Percentiles rank a stretch among this genome's conserved stretches.
Evolutionary conservation across 2,113 vertebrate species (phyloP).

Genomic region (Megaceryle maxima): DNA sequence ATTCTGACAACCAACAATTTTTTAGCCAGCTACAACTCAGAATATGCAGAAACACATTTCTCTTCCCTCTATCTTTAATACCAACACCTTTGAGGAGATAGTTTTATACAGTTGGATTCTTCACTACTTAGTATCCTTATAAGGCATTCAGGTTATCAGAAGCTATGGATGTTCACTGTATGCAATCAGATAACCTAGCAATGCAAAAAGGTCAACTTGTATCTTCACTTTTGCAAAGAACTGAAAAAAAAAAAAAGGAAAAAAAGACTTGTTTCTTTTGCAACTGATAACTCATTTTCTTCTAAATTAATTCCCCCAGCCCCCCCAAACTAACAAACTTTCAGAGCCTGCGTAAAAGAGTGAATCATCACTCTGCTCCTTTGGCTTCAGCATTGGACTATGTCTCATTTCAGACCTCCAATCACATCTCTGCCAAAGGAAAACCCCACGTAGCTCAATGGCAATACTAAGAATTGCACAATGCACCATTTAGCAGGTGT

Average conservation of each 20-base stretch:
- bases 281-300: background rate
- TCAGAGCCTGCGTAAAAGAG: background rate
- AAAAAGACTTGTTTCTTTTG: background rate
- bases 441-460: background rate
- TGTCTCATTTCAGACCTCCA: background rate
- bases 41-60: background rate
- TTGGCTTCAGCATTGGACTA: accelerated
- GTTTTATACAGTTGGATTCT: background rate
- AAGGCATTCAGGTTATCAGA: background rate
- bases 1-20: background rate
- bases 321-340: background rate
- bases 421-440: background rate
- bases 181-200: background rate
- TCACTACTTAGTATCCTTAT: background rate
- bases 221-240: background rate
- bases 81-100: background rate
- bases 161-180: background rate
- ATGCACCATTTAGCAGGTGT: background rate
- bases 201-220: background rate
- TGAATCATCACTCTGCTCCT: background rate
- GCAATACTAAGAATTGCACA: background rate
- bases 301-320: background rate
- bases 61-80: background rate
- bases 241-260: background rate
- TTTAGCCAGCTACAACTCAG: background rate